Evolutionary conservation across 2,888 invertebrate genomes (phyloP), one percentile per base, ranked within the genome.

Genomic region (Pyrocoelia pectoralis): DNA sequence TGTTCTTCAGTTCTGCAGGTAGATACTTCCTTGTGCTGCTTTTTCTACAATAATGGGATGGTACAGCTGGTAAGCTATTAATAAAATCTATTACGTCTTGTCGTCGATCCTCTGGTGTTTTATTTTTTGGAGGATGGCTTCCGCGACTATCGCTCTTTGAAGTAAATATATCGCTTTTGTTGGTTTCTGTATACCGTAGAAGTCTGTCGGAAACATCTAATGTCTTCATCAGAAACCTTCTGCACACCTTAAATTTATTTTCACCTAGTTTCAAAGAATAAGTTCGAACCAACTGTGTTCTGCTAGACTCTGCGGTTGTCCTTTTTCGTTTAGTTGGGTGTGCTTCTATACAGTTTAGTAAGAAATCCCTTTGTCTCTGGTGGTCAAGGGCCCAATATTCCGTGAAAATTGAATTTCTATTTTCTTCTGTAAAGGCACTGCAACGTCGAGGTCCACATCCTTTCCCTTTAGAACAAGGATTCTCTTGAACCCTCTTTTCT

Each of bases 21-120:
- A 40, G n/a, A 40, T 40, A 40, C 40, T 13, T 40, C n/a, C 40
- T 40, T 40, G 40, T 40, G n/a, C 6, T 40, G n/a, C 40, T 40
- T 4, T 40, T 40, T n/a, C 40, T 40, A 40, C 40, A 40, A 13
- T 40, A 40, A 40, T 40, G 13, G 5, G 40, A 40, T 6, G 40
- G 40, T 4, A 40, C 40, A 40, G 12, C 40, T 40, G 40, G 40
- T 40, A 40, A 40, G n/a, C 40, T 40, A 6, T 40, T 40, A 4
- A 40, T n/a, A 40, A 40, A 40, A 40, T 43, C 15, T 14, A 14
- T 43, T 2, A 43, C 43, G 8, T n/a, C n/a, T 6, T 24, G 24
- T 24, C 6, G 40, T 6, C 5, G 40, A 6, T 40, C 40, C 12
- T 40, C 40, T 13, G 40, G 13, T 6, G 40, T 40, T 40, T 40